Evolutionary conservation across 2,797 vertebrate genomes (phyloP).

Genomic region (Galagoides demidoff): DNA sequence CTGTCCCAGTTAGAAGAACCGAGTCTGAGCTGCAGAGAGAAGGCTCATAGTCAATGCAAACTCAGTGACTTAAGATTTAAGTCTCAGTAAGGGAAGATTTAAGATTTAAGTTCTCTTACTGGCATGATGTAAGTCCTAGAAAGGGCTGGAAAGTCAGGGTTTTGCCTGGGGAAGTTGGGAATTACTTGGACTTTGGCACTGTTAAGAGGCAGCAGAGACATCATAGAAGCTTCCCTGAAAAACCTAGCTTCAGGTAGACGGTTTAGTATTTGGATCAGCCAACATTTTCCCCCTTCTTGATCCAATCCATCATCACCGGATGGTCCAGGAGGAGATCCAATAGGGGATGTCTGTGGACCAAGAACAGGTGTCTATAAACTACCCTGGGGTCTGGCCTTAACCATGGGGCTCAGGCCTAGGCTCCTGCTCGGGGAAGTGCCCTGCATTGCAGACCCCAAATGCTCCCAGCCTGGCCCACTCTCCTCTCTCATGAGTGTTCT

Average conservation of each 20-base stretch:
- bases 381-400: neutral
- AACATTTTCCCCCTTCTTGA: neutral
- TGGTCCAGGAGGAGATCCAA: neutral
- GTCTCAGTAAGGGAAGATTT: no score
- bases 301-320: neutral
- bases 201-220: neutral
- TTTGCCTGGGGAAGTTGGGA: neutral
- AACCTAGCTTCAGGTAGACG: neutral
- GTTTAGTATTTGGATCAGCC: neutral
- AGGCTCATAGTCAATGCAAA: neutral
- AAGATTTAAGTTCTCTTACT: no score
- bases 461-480: no score
- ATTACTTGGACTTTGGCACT: neutral
- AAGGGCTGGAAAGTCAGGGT: neutral
- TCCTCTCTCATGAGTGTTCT: neutral
- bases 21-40: neutral
- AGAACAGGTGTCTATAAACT: neutral
- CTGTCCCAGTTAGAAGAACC: neutral
- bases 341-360: neutral
- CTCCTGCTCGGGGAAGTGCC: neutral
- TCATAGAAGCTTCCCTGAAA: neutral
- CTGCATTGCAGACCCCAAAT: neutral
- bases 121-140: neutral
- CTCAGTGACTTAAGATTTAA: neutral
- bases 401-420: rapidly evolving